phyloP scores from a whole-genome alignment of 2,888 invertebrate species.

The Drosophila diplacantha region DNA sequence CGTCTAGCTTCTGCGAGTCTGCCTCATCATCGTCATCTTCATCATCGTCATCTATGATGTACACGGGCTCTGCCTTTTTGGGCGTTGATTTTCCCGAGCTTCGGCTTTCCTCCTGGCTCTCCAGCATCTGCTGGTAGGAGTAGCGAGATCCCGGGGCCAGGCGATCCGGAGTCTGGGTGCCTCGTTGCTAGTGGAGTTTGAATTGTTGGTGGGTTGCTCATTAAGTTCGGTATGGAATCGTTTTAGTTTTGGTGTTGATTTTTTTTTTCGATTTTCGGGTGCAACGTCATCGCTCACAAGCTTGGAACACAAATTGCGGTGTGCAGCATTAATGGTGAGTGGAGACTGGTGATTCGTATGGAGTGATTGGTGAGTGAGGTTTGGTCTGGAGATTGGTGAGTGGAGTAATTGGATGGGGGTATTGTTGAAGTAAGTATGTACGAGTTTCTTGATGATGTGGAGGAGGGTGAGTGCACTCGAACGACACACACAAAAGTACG shows the following conservation, averaged over 20 bases:
- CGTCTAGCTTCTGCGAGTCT: constrained; percentile 41
- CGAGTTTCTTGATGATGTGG: constrained; percentile 32
- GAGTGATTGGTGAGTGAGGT: constrained; percentile 9
- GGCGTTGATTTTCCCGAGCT: constrained; percentile 21
- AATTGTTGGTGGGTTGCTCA: constrained; percentile 38
- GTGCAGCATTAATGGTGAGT: constrained; percentile 65
- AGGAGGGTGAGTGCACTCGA: constrained; percentile 29
- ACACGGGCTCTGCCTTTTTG: constrained; percentile 70
- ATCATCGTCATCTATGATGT: constrained; percentile 71
- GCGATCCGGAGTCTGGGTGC: constrained; percentile 63
- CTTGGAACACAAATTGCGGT: constrained; percentile 66
- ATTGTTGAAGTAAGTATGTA: constrained; percentile 22
- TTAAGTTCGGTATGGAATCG: constrained; percentile 42
- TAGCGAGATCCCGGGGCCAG: constrained; percentile 56
- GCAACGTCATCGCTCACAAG: constrained; percentile 51
- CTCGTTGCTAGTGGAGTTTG: constrained; percentile 66
- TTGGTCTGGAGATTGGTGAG: constrained; percentile 10
- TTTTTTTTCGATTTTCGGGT: constrained; percentile 29
- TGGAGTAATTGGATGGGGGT: not conserved
- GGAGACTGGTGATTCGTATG: constrained; percentile 10
- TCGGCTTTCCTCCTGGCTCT: constrained; percentile 50
- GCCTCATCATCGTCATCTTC: constrained; percentile 45
- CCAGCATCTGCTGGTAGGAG: constrained; percentile 71
- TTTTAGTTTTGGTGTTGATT: constrained; percentile 35
- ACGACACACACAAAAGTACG: constrained; percentile 29